These are phyloP conservation scores for Lymantria monacha DNA, from an alignment of 2,888 invertebrate genomes.

Conservation along the genomic window DNA sequence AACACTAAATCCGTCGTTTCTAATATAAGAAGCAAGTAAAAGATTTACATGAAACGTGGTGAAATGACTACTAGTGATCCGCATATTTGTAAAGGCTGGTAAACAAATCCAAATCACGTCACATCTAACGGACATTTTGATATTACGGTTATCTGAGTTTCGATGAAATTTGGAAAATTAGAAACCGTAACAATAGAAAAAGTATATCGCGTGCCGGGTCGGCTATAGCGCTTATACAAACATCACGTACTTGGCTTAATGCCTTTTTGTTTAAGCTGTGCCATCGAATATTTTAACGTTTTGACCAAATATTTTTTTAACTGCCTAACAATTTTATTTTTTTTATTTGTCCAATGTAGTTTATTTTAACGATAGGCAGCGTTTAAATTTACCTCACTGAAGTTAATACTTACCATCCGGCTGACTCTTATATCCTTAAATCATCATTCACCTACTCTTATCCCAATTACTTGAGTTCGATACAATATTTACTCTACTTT, in stretches of 20 bases:
- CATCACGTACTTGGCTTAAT: constrained; percentile 42
- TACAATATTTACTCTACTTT: too few relatives aligned
- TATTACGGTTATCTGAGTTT: constrained; percentile 44
- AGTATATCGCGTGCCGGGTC: constrained; percentile 62
- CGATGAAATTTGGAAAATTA: constrained; percentile 48
- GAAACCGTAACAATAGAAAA: constrained; percentile 51
- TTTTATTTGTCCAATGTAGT: background rate
- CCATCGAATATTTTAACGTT: background rate
- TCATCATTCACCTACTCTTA: too few relatives aligned
- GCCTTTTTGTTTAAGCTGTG: constrained; percentile 13
- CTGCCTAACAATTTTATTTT: background rate
- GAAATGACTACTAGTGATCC: constrained; percentile 16
- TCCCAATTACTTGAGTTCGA: too few relatives aligned
- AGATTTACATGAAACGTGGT: constrained; percentile 28
- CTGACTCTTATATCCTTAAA: too few relatives aligned
- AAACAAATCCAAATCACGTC: constrained; percentile 34
- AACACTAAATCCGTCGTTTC: constrained; percentile 6
- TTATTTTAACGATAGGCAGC: background rate
- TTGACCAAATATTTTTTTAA: background rate
- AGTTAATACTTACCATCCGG: too few relatives aligned
- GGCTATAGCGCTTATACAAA: constrained; percentile 42
- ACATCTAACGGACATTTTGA: constrained; percentile 40
- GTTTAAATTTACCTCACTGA: background rate
- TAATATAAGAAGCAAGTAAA: constrained; percentile 9
- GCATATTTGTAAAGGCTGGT: constrained; percentile 20